Conservation (phyloP, 2,113 vertebrate genomes). For the Chaetorhynchus papuensis region DNA sequence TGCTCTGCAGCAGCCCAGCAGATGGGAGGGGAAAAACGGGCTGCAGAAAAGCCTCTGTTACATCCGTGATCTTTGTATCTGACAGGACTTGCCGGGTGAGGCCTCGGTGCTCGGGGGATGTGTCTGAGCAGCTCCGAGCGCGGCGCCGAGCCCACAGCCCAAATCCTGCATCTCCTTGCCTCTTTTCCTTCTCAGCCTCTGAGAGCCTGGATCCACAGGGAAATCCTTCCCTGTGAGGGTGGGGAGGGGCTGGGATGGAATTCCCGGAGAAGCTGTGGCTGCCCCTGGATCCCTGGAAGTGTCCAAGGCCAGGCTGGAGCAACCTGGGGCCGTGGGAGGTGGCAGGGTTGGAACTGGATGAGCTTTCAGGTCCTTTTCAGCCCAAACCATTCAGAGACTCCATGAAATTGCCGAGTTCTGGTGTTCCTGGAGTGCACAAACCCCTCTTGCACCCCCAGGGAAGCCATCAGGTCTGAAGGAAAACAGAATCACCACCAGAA, state of each 20-base stretch:
- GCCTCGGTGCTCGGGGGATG: background rate
- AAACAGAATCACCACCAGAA: background rate
- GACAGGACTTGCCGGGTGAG: background rate
- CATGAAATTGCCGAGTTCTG: accelerated
- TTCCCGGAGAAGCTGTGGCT: background rate
- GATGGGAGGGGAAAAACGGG: background rate
- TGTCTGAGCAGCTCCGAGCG: background rate
- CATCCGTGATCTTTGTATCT: background rate
- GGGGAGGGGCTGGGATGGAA: background rate
- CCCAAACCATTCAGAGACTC: background rate
- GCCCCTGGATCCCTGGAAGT: background rate
- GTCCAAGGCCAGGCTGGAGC: background rate
- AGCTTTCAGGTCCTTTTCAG: background rate
- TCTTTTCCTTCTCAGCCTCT: background rate
- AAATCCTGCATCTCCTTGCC: accelerated
- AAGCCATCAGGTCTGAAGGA: accelerated
- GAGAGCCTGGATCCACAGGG: background rate
- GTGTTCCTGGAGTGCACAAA: background rate
- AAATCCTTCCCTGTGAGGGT: background rate
- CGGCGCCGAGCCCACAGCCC: accelerated
- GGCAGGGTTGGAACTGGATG: background rate
- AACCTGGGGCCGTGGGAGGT: background rate
- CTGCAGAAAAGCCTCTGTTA: background rate
- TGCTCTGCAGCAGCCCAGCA: background rate
- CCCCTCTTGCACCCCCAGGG: accelerated